Evolutionary conservation across 2,888 invertebrate species (phyloP).

Genomic region (Sinohyriopsis cumingii): DNA sequence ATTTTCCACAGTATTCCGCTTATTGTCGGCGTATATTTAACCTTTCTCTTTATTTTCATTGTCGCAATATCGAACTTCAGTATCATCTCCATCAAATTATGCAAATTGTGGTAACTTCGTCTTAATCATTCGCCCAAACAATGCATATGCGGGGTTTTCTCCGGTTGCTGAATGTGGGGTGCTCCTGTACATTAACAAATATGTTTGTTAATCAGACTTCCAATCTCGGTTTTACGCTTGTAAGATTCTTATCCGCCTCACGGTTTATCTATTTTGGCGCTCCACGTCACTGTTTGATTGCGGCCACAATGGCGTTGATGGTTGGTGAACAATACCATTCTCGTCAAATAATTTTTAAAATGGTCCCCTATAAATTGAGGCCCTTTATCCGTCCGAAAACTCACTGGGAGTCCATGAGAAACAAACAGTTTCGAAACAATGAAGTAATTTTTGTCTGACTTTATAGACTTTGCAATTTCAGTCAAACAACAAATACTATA

Average conservation of each 20-base stretch:
- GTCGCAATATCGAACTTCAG: conserved; percentile 6
- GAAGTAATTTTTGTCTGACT: conserved; percentile 21
- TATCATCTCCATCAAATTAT: conserved; percentile 3
- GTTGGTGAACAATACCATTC: conserved; percentile 25
- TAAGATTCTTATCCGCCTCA: conserved; percentile 30
- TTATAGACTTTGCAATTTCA: conserved; percentile 25
- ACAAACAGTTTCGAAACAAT: conserved; percentile 21
- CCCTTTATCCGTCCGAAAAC: conserved; percentile 37
- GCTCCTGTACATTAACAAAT: conserved; percentile 25
- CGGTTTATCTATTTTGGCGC: conserved; percentile 23
- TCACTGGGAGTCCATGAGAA: conserved; percentile 32
- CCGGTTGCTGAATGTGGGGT: conserved; percentile 34
- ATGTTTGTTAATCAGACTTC: conserved; percentile 19
- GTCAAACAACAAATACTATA: no score
- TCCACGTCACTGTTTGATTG: conserved; percentile 35
- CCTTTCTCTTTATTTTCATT: not conserved
- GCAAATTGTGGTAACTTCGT: conserved; percentile 22
- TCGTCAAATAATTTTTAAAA: conserved; percentile 21
- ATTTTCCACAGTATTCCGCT: not conserved
- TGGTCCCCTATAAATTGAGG: conserved; percentile 25
- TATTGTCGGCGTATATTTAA: conserved; percentile 10
- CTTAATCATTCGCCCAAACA: conserved; percentile 28
- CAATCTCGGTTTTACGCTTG: conserved; percentile 22
- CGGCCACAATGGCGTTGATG: conserved; percentile 34
- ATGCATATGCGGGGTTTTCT: conserved; percentile 18